Evolutionary conservation across 2,888 invertebrate genomes (phyloP), one percentile per base, ranked within the genome.

Genomic region (Boloria euphrosyne): DNA sequence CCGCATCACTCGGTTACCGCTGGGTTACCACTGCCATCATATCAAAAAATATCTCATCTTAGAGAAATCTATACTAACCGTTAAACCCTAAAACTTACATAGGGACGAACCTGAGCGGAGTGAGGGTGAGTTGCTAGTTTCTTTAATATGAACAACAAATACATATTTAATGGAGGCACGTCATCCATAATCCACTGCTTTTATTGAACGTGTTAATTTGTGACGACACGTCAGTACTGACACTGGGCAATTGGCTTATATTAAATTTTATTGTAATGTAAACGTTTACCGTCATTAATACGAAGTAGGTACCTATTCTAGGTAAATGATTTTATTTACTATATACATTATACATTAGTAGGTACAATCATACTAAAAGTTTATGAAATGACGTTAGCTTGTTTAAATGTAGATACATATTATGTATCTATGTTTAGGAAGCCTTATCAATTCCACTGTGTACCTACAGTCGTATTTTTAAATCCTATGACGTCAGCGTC

Each of bases 401-500:
- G 18, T 46, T 44, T 46, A 57, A 18, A 57, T 57, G n/a, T 57
- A 46, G 31, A 46, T 57, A 46, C 44, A 22, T 22, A 2, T 22
- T 38, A 47, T 47, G n/a, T 47, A 47, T 47, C 2, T 47, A n/a
- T n/a, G 2, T 14, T 27, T 49, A 49, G 31, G 59, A 59, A 59
- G 16, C 64, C 64, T 52, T 65, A 52, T 64, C 58, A 52, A 27
- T 47, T 57, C 31, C n/a, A 50, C 31, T 50, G 38, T 22, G 17
- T 49, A 31, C 49, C 49, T 59, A 38, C 10, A 38, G 10, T 38
- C 31, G 31, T 38, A 7, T 38, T 38, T 31, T 58, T 50, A 17
- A 64, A 44, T 18, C 38, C 31, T 58, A 13, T 65, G 64, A 65
- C 64, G 64, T 65, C 58, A 65, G 18, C 52, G 17, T 31, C 47